phyloP scores from a whole-genome alignment of 2,797 vertebrate species.

The Fundulus diaphanus region DNA sequence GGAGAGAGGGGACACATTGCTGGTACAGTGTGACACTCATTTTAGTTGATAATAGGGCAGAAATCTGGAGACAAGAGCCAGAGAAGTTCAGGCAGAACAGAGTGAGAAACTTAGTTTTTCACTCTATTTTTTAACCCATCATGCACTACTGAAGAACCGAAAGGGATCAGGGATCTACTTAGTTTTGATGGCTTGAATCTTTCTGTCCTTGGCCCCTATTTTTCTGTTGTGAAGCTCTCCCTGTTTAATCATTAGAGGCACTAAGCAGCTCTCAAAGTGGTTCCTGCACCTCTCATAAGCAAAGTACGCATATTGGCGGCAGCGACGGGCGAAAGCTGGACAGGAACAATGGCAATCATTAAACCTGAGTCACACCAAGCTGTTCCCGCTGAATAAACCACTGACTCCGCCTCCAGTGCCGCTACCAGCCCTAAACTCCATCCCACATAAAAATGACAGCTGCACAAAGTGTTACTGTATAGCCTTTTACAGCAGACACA shows the following conservation, averaged over 20 bases:
- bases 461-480: constrained; percentile 60
- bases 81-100: neutral
- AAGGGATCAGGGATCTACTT: constrained; percentile 40
- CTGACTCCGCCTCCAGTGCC: neutral
- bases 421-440: constrained; percentile 13
- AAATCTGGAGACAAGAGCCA: neutral
- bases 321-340: constrained; percentile 46
- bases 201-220: constrained; percentile 28
- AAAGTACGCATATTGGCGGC: constrained; percentile 21
- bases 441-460: constrained; percentile 74
- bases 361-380: constrained; percentile 73
- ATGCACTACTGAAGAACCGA: neutral
- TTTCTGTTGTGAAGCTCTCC: constrained; percentile 34
- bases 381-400: constrained; percentile 72
- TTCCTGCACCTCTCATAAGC: constrained; percentile 53
- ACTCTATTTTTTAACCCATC: constrained; percentile 16
- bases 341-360: constrained; percentile 72
- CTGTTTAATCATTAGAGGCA: constrained; percentile 39
- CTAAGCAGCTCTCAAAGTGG: constrained; percentile 59
- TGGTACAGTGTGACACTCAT: constrained; percentile 29
- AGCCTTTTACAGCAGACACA: constrained; percentile 55
- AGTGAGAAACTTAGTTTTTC: neutral
- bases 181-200: constrained; percentile 44
- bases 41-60: constrained; percentile 25
- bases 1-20: constrained; percentile 25